Percentiles rank a stretch among this genome's conserved stretches.
These are phyloP conservation scores for Equus quagga DNA, from an alignment of 2,113 vertebrate species.

Conservation along the genomic window DNA sequence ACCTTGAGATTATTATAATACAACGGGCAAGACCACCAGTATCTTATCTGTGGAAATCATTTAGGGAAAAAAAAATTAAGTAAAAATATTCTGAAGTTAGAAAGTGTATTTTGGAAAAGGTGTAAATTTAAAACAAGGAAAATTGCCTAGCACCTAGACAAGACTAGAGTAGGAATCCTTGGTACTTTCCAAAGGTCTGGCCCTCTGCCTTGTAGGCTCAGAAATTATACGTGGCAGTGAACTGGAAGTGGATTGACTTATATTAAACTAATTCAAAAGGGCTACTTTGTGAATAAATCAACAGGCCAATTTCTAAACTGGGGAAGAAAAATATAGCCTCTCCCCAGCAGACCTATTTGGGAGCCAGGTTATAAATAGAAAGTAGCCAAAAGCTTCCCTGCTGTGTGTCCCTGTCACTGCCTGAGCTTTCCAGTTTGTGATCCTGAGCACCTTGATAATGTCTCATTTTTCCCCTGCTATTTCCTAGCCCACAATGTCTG, in stretches of 20 bases:
- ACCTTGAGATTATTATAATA: not conserved
- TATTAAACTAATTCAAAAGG: not conserved
- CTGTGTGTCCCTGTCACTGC: not conserved
- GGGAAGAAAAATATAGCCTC: not conserved
- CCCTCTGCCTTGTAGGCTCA: not conserved
- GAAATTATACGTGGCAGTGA: not conserved
- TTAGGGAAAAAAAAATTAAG: not conserved
- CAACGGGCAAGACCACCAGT: not conserved
- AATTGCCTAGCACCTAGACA: not conserved
- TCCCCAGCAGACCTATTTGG: not conserved
- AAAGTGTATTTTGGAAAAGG: not conserved
- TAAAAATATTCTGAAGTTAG: not conserved
- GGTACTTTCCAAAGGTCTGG: not conserved
- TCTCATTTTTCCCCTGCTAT: not conserved
- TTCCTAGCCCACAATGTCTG: not conserved
- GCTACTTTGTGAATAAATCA: not conserved
- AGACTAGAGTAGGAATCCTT: not conserved
- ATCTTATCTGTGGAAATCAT: not conserved
- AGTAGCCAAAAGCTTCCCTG: not conserved
- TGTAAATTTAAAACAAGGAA: not conserved
- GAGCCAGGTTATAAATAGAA: not conserved
- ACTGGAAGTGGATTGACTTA: not conserved
- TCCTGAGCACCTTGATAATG: not conserved
- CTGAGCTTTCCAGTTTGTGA: not conserved
- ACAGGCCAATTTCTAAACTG: constrained; percentile 25